Conservation (phyloP, 2,888 invertebrate genomes). For the Folsomia candida region DNA sequence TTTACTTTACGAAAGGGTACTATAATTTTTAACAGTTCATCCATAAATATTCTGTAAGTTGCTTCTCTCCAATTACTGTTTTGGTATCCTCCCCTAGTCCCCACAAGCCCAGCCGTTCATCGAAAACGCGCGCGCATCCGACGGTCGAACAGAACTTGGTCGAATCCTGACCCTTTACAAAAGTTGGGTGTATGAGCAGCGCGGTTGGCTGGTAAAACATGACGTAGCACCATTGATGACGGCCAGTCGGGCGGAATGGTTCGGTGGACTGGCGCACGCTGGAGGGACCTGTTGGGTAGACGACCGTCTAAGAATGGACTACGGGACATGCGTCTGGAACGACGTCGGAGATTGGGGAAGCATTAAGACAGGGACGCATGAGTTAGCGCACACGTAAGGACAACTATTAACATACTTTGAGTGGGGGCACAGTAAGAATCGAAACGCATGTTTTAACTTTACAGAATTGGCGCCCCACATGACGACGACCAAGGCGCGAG, state of each 20-base stretch:
- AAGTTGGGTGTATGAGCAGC: slow-evolving; percentile 23
- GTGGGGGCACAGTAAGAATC: no score
- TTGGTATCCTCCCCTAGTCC: slow-evolving; percentile 16
- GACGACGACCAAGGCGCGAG: slow-evolving; percentile 31
- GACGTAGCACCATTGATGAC: slow-evolving; percentile 32
- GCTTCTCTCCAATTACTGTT: no score
- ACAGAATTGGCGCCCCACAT: slow-evolving; percentile 40
- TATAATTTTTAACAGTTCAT: no score
- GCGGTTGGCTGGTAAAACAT: slow-evolving; percentile 16
- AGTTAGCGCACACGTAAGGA: slow-evolving; percentile 30
- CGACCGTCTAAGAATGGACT: neutral
- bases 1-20: no score
- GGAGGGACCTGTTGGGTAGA: slow-evolving; percentile 22
- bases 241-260: slow-evolving; percentile 28
- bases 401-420: no score
- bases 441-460: no score
- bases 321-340: slow-evolving; percentile 26
- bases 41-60: no score
- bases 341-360: slow-evolving; percentile 33
- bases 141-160: slow-evolving; percentile 33
- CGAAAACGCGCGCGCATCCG: slow-evolving; percentile 28
- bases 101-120: no score
- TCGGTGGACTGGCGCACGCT: slow-evolving; percentile 33
- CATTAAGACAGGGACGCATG: slow-evolving; percentile 31
- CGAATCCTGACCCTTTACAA: slow-evolving; percentile 23